Conservation (phyloP, 2,797 vertebrate genomes). For the Tragelaphus oryx region DNA sequence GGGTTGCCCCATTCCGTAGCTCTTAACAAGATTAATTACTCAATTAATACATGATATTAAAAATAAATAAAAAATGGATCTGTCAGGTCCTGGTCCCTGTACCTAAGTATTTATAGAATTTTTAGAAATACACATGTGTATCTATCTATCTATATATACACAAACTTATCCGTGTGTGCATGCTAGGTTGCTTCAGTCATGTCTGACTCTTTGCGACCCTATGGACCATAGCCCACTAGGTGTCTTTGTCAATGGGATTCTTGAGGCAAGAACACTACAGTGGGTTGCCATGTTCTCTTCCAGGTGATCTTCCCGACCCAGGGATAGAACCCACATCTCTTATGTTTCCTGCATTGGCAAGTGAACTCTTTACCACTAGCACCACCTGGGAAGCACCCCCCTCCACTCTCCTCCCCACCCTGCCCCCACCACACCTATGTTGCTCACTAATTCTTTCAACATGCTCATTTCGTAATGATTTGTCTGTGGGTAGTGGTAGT, state of each 20-base stretch:
- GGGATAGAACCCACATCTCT: background rate
- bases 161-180: background rate
- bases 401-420: too few relatives aligned
- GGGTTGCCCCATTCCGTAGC: rapidly evolving
- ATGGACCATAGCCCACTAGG: background rate
- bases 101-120: background rate
- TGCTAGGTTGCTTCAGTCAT: background rate
- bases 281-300: background rate
- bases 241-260: background rate
- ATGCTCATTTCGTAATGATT: background rate
- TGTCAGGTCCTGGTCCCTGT: background rate
- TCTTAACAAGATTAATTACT: constrained; percentile 7
- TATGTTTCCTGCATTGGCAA: background rate
- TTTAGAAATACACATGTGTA: background rate
- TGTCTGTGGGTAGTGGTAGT: background rate
- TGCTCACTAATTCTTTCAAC: background rate
- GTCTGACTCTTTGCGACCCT: background rate
- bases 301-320: background rate
- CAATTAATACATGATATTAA: background rate
- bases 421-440: background rate
- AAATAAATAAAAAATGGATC: background rate
- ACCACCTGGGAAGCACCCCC: background rate
- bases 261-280: background rate
- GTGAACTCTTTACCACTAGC: background rate
- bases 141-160: background rate